phyloP scores from a whole-genome alignment of 2,888 invertebrate species.

The Cinara cedri region DNA sequence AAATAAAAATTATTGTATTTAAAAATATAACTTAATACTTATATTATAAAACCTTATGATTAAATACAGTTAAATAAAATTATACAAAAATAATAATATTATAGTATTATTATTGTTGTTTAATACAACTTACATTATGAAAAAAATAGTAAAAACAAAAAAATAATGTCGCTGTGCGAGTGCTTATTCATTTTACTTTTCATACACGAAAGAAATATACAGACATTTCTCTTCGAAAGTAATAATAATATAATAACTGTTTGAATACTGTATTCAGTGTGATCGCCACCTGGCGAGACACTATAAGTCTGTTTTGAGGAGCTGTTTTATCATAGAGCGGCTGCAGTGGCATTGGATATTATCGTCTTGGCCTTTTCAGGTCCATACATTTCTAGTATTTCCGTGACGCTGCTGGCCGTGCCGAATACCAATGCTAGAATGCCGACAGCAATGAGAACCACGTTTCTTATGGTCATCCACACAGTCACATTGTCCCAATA shows the following conservation, averaged over 20 bases:
- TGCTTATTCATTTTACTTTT: too few relatives aligned
- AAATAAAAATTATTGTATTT: neutral
- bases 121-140: neutral
- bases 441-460: slow-evolving; percentile 77
- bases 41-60: neutral
- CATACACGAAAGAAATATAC: too few relatives aligned
- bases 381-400: slow-evolving; percentile 65
- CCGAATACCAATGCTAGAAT: slow-evolving; percentile 83
- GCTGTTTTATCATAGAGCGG: neutral
- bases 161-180: neutral
- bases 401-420: slow-evolving; percentile 71
- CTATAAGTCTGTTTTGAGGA: neutral
- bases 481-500: slow-evolving; percentile 81
- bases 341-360: neutral
- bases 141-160: neutral
- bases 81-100: neutral
- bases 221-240: too few relatives aligned
- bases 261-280: neutral
- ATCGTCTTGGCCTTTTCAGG: neutral
- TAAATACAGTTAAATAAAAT: slow-evolving; percentile 10
- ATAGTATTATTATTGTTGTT: neutral
- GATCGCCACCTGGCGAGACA: too few relatives aligned
- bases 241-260: neutral
- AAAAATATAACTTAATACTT: neutral
- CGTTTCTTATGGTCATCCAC: slow-evolving; percentile 80